A percentile compares a stretch with the other conserved stretches of the same genome.
phyloP scores from a whole-genome alignment of 2,888 invertebrate genomes.

The Macaria liturata region DNA sequence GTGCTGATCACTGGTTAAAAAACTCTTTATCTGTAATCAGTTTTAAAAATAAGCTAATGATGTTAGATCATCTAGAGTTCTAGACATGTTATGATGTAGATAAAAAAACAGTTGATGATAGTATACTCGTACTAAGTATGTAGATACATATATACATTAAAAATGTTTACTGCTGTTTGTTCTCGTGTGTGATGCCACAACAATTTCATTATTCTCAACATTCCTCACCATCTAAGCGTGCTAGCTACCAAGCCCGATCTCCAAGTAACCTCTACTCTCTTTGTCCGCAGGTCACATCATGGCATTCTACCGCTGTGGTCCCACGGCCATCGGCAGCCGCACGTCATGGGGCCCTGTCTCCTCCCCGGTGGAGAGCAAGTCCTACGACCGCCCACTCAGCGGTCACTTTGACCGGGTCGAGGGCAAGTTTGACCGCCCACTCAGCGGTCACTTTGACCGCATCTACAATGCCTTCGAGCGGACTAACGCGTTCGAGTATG shows the following conservation, averaged over 20 bases:
- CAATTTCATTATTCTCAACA: no score
- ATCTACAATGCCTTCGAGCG: constrained; percentile 79
- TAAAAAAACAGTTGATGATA: no score
- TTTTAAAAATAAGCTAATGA: constrained; percentile 11
- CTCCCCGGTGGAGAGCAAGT: constrained; percentile 64
- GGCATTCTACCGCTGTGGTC: constrained; percentile 76
- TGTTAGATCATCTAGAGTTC: constrained; percentile 2
- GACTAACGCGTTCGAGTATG: constrained; percentile 74
- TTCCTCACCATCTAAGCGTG: no score
- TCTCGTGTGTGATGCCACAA: no score
- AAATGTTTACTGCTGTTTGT: no score
- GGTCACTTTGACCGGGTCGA: constrained; percentile 74
- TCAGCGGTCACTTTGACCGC: constrained; percentile 77
- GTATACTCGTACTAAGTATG: no score
- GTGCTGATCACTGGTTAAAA: constrained; percentile 10
- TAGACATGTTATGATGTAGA: no score
- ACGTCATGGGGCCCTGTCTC: constrained; percentile 84
- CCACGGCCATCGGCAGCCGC: constrained; percentile 73
- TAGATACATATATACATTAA: no score
- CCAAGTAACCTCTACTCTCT: no score
- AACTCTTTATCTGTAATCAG: constrained; percentile 8
- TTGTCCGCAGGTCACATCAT: constrained; percentile 53
- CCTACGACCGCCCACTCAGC: constrained; percentile 70
- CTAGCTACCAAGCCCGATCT: no score
- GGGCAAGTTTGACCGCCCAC: constrained; percentile 62